Evolutionary conservation across 1,140 invertebrate genomes (phyloP), one percentile per base, ranked within the genome.

Genomic region (Drosophila tani): DNA sequence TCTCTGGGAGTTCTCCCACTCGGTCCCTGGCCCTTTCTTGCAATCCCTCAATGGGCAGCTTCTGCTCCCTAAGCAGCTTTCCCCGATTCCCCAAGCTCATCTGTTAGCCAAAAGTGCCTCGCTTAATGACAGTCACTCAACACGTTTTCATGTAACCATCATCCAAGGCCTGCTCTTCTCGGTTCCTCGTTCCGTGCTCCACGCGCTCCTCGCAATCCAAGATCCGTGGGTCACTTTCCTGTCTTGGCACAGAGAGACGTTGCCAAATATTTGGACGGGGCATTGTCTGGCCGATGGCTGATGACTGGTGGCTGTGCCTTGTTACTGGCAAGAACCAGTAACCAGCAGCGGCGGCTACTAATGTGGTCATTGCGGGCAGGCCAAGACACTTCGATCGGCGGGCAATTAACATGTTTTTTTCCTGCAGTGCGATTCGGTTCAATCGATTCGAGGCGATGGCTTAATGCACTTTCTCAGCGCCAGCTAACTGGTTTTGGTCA

Each of bases 391-490:
- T 68, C n/a, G 49, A 70, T 68, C 55, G 49, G 38, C 74, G 55
- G 38, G 71, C 84, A 88, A 87, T 87, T 87, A 83, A 83, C 84
- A 88, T 88, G 75, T 85, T 86, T 84, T 49, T 47, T 43, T 64
- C 59, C 46, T 49, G 35, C 35, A 7, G 17, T 15, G 21, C 46
- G 46, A 17, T 41, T 67, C 19, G 53, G 53, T 40, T 56, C 35
- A 35, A 55, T 56, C 53, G 43, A 46, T 59, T 32, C 57, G 45
- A 67, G 38, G 35, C 53, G 51, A 73, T 85, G 81, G 76, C 81
- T 83, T 86, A 79, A 75, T 86, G 81, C 84, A 87, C 83, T 87
- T 87, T 87, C 83, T 87, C 84, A 87, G 84, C 69, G 69, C 80
- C 76, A 63, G 76, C 56, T 70, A 60, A 67, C 46, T 50, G 74